Percentiles rank a stretch among this genome's conserved stretches.
phyloP scores from a whole-genome alignment of 1,140 invertebrate species.

The Samia ricini region DNA sequence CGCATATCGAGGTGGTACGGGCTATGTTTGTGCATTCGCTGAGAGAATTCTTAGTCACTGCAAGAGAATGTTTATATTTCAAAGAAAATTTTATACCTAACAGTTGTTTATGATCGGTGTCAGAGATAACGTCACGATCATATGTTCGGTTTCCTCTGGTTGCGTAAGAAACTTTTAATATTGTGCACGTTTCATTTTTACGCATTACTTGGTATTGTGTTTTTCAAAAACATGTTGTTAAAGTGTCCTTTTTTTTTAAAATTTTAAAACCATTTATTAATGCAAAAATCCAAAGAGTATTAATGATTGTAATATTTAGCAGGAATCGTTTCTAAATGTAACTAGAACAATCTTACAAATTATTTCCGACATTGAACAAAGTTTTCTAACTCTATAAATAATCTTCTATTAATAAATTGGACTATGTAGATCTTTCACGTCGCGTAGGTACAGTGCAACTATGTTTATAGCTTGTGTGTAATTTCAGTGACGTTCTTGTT shows the following conservation, averaged over 20 bases:
- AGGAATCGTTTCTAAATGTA: too few species aligned
- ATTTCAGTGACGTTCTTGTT: not conserved
- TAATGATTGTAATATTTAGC: too few species aligned
- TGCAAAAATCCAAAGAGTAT: too few species aligned
- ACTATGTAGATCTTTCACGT: not conserved
- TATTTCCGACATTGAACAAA: not conserved
- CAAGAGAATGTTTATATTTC: not conserved
- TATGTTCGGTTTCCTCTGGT: not conserved
- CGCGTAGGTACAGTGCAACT: not conserved
- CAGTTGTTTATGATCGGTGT: too few species aligned
- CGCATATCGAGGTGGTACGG: not conserved
- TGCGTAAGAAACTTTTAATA: not conserved
- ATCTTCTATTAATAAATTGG: not conserved
- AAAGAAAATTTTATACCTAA: too few species aligned
- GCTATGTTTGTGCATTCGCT: not conserved
- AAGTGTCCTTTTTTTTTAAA: too few species aligned
- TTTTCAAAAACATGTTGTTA: too few species aligned
- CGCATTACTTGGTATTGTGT: too few species aligned
- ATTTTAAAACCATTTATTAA: too few species aligned
- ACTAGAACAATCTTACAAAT: too few species aligned
- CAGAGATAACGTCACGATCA: not conserved
- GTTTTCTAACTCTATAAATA: not conserved
- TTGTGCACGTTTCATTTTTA: too few species aligned
- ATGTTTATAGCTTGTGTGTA: not conserved
- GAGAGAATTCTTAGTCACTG: not conserved